Percentiles rank a stretch among this genome's conserved stretches.
These are phyloP conservation scores for Dysidea cf. avara DNA, from an alignment of 37 sponge, comb jelly and placozoan genomes.

Conservation along the genomic window DNA sequence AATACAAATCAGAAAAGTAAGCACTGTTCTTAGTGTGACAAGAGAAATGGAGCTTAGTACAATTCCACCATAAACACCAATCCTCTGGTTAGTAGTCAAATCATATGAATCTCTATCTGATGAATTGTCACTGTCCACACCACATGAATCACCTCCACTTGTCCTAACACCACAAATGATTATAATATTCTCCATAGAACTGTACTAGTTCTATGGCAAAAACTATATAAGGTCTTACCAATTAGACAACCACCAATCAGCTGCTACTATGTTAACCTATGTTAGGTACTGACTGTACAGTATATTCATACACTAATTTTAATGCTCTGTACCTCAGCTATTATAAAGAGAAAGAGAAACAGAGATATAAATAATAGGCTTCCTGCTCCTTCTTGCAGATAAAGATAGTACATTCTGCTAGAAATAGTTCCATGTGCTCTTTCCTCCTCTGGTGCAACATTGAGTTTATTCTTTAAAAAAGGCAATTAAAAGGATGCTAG, in stretches of 20 bases:
- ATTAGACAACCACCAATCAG: constrained; percentile 58
- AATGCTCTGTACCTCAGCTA: not conserved
- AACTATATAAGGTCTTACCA: no score
- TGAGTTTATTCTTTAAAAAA: no score
- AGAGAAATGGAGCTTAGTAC: not conserved
- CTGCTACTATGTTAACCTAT: constrained; percentile 24
- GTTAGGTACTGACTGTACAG: no score
- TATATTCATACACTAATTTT: not conserved
- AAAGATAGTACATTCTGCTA: constrained; percentile 52
- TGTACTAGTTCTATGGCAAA: no score
- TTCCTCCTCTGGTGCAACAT: constrained; percentile 47
- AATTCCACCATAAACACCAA: constrained; percentile 7
- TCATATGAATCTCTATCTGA: not conserved
- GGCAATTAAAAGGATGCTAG: no score
- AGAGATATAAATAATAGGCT: constrained; percentile 3
- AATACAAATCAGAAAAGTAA: constrained; percentile 13
- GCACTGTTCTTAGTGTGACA: not conserved
- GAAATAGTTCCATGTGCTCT: constrained; percentile 50
- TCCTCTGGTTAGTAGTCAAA: constrained; percentile 8
- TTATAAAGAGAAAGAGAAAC: constrained; percentile 14
- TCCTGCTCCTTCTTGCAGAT: constrained; percentile 56
- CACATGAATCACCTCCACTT: constrained; percentile 5
- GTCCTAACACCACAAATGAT: not conserved
- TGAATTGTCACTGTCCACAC: no score
- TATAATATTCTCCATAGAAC: not conserved